A percentile compares a stretch with the other conserved stretches of the same genome.
These are phyloP conservation scores for Encarsia formosa DNA, from an alignment of 2,888 invertebrate genomes.

Conservation along the genomic window DNA sequence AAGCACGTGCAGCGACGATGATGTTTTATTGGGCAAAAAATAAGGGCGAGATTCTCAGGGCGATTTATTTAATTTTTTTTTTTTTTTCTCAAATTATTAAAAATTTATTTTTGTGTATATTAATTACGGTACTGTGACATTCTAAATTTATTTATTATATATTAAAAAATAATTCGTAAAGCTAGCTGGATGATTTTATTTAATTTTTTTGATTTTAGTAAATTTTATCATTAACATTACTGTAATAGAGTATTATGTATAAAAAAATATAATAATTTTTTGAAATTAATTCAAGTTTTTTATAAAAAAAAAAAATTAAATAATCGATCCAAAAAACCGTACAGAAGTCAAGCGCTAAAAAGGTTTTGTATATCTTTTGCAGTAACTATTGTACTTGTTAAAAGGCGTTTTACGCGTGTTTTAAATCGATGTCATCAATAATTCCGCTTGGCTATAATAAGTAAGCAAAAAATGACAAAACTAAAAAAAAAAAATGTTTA, in stretches of 20 bases:
- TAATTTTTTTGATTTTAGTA: too few relatives aligned
- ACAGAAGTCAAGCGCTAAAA: constrained; percentile 24
- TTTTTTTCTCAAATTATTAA: not conserved
- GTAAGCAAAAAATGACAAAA: not conserved
- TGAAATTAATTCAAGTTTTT: too few relatives aligned
- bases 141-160: too few relatives aligned
- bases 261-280: too few relatives aligned
- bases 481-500: not conserved
- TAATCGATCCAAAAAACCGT: constrained; percentile 13
- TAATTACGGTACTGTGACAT: too few relatives aligned
- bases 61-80: constrained; percentile 1
- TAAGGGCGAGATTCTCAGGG: constrained; percentile 11
- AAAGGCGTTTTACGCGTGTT: constrained; percentile 21
- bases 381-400: constrained; percentile 28
- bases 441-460: constrained; percentile 31
- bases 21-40: constrained; percentile 4
- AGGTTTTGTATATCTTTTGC: constrained; percentile 32
- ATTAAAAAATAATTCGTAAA: too few relatives aligned
- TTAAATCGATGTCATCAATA: constrained; percentile 28
- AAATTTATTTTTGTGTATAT: too few relatives aligned
- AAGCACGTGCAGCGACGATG: constrained; percentile 27
- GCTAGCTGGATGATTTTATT: too few relatives aligned
- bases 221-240: too few relatives aligned
- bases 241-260: too few relatives aligned
- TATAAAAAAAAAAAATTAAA: not conserved